phyloP scores from a whole-genome alignment of 2,113 vertebrate species.

The Aptenodytes forsteri region DNA sequence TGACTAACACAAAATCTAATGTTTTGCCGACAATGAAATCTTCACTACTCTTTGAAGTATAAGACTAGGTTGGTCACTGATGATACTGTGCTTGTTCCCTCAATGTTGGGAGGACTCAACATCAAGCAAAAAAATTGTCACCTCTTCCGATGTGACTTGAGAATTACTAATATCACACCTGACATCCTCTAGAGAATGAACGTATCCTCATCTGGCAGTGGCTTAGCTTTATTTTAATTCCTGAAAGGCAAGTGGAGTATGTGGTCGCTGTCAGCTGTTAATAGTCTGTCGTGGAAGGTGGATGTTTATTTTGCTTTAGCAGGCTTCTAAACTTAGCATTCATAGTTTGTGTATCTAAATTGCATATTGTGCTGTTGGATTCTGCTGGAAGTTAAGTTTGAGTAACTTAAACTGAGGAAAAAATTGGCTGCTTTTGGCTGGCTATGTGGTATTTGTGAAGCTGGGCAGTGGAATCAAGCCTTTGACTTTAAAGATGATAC shows the following conservation, averaged over 20 bases:
- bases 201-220: background rate
- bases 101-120: background rate
- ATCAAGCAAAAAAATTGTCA: background rate
- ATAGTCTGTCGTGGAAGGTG: background rate
- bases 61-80: background rate
- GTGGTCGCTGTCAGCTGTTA: background rate
- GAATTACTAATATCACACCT: background rate
- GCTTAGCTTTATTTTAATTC: background rate
- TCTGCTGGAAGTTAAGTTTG: background rate
- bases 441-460: background rate
- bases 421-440: background rate
- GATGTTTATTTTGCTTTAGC: background rate
- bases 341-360: background rate
- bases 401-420: background rate
- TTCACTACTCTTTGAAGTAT: background rate
- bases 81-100: background rate
- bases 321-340: background rate
- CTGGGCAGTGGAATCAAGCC: no score
- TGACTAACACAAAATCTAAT: background rate
- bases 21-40: background rate
- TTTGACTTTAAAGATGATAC: background rate
- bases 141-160: background rate
- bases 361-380: background rate
- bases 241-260: background rate
- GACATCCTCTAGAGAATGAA: background rate